Conservation (phyloP, 2,113 vertebrate genomes). For the Ictalurus furcatus region DNA sequence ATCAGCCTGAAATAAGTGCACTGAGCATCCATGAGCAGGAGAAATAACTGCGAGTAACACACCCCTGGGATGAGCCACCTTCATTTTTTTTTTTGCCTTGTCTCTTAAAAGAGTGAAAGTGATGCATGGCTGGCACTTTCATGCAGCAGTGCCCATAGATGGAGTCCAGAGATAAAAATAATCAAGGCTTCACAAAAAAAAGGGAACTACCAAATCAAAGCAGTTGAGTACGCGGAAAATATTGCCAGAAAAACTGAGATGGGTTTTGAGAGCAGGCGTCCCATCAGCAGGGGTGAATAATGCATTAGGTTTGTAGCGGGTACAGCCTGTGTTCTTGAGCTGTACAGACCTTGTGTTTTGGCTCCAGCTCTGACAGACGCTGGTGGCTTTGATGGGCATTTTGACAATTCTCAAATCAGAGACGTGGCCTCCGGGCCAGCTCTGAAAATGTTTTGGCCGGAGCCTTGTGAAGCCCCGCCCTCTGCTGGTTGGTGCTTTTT, state of each 20-base stretch:
- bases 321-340: conserved; percentile 23
- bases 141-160: conserved; percentile 1
- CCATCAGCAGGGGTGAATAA: conserved; percentile 15
- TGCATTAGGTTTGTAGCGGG: conserved; percentile 11
- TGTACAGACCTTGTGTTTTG: conserved; percentile 38
- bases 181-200: conserved; percentile 25
- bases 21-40: conserved; percentile 10
- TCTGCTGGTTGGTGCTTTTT: neutral
- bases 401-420: conserved; percentile 51
- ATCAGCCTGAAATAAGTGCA: conserved; percentile 25
- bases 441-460: neutral
- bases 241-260: neutral
- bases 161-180: conserved; percentile 26
- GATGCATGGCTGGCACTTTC: conserved; percentile 29
- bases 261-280: neutral
- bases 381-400: conserved; percentile 47
- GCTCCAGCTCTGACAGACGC: conserved; percentile 19
- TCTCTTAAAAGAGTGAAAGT: conserved; percentile 30
- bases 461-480: neutral
- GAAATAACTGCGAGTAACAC: conserved; percentile 35
- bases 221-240: neutral
- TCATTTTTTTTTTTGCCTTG: conserved; percentile 32
- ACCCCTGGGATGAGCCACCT: conserved; percentile 16
- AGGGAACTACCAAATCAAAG: conserved; percentile 11
- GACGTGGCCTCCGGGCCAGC: conserved; percentile 4